Conservation (phyloP, 2,888 invertebrate genomes). For the Anodontia alba region DNA sequence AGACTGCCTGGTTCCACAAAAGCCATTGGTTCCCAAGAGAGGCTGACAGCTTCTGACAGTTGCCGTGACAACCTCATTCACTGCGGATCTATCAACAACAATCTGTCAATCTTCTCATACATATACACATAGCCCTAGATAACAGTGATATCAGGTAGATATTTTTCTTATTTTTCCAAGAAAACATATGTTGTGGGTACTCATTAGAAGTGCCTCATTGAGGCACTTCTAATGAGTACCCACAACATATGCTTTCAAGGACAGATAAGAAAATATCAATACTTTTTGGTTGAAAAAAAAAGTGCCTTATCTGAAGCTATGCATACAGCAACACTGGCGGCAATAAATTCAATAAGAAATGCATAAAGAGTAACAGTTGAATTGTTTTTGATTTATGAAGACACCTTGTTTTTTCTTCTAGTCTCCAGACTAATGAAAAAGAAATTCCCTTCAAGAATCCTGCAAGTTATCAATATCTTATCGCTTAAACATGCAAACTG, state of each 20-base stretch:
- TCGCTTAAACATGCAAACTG: not conserved
- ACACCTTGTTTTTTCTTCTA: conserved; percentile 6
- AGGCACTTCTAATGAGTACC: too few relatives aligned
- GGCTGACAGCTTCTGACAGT: conserved; percentile 77
- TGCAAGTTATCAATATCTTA: not conserved
- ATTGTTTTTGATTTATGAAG: conserved; percentile 6
- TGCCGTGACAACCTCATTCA: conserved; percentile 76
- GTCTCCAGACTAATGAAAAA: not conserved
- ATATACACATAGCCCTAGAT: too few relatives aligned
- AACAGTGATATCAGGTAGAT: too few relatives aligned
- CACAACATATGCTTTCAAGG: too few relatives aligned
- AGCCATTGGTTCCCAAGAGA: conserved; percentile 75
- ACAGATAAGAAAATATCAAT: too few relatives aligned
- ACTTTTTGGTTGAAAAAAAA: too few relatives aligned
- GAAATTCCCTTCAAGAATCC: not conserved
- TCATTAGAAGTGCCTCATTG: too few relatives aligned
- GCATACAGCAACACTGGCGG: conserved; percentile 17
- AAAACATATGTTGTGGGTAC: too few relatives aligned
- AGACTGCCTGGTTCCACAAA: conserved; percentile 75
- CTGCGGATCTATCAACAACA: conserved; percentile 77
- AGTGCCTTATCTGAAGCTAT: too few relatives aligned
- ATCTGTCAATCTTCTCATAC: conserved; percentile 52
- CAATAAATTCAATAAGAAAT: conserved; percentile 18
- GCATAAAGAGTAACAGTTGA: conserved; percentile 18
- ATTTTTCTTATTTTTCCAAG: too few relatives aligned